A percentile compares a stretch with the other conserved stretches of the same genome.
phyloP scores from a whole-genome alignment of 2,888 invertebrate genomes.

The Leptodirus hochenwartii region DNA sequence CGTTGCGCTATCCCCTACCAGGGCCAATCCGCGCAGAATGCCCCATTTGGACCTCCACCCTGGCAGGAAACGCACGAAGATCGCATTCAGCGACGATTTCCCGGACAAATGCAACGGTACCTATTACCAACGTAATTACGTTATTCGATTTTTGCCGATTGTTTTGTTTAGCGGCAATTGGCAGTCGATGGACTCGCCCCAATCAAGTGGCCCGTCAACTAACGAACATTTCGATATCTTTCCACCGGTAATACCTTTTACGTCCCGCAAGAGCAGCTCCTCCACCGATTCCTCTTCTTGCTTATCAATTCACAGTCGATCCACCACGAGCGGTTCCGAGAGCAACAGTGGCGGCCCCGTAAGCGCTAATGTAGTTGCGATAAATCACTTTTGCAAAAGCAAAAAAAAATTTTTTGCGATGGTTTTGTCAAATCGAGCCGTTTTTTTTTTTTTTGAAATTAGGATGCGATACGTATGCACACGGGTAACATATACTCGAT shows the following conservation, averaged over 20 bases:
- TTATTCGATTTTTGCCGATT: slow-evolving; percentile 2
- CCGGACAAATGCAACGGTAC: slow-evolving; percentile 24
- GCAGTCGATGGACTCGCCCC: slow-evolving; percentile 26
- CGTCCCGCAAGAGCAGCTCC: slow-evolving; percentile 39
- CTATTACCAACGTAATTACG: not conserved
- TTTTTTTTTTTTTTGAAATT: slow-evolving; percentile 4
- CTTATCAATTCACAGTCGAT: slow-evolving; percentile 36
- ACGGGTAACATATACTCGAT: slow-evolving; percentile 28
- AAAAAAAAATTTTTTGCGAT: too few species aligned
- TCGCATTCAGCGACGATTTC: slow-evolving; percentile 24
- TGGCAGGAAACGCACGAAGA: slow-evolving; percentile 27
- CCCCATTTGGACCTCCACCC: slow-evolving; percentile 10
- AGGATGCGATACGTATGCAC: slow-evolving; percentile 26
- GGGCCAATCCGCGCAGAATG: too few species aligned
- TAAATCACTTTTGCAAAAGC: too few species aligned
- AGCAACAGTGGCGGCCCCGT: slow-evolving; percentile 28
- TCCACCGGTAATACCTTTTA: slow-evolving; percentile 25
- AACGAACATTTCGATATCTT: slow-evolving; percentile 28
- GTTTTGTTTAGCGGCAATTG: slow-evolving; percentile 22
- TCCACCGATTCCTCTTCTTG: slow-evolving; percentile 40
- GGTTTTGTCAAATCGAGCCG: too few species aligned
- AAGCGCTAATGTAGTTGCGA: too few species aligned
- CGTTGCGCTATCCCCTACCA: slow-evolving; percentile 22
- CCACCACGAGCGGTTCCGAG: slow-evolving; percentile 29
- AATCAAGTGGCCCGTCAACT: slow-evolving; percentile 23